phyloP scores from a whole-genome alignment of 2,888 invertebrate genomes.

The Melieria picta region DNA sequence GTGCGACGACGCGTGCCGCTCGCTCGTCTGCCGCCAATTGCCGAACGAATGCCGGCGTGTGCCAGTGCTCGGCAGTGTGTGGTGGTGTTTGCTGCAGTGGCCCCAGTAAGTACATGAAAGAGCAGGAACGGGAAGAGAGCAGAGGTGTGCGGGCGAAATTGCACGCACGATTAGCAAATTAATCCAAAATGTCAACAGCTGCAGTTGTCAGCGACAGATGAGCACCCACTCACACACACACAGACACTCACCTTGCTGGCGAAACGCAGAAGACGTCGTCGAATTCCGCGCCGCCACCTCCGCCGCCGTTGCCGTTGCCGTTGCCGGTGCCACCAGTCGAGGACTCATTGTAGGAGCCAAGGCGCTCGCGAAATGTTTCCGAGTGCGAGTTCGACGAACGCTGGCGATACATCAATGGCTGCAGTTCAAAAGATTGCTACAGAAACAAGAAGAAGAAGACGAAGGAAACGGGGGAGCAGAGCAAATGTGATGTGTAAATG shows the following conservation, averaged over 20 bases:
- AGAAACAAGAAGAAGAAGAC: constrained; percentile 1
- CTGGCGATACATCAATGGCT: constrained; percentile 59
- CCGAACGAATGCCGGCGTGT: constrained; percentile 64
- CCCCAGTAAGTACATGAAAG: not conserved
- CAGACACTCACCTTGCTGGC: constrained; percentile 57
- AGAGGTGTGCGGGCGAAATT: constrained; percentile 15
- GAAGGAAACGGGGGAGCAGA: not conserved
- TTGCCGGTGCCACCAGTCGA: constrained; percentile 47
- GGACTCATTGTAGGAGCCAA: constrained; percentile 65
- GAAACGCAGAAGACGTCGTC: constrained; percentile 63
- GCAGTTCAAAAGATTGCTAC: constrained; percentile 59
- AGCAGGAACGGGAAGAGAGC: not conserved
- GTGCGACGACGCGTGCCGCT: constrained; percentile 45
- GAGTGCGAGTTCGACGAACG: constrained; percentile 59
- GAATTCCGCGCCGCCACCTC: constrained; percentile 50
- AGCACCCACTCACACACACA: not conserved
- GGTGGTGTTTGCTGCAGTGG: constrained; percentile 52
- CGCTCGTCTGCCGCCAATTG: constrained; percentile 59
- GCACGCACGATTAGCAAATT: constrained; percentile 54
- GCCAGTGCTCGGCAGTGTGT: constrained; percentile 59
- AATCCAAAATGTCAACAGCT: constrained; percentile 59
- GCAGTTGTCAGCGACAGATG: constrained; percentile 40
- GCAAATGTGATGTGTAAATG: constrained; percentile 28
- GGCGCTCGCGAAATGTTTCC: constrained; percentile 62
- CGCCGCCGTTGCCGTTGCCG: constrained; percentile 42